Evolutionary conservation across 2,888 invertebrate species (phyloP), one percentile per base, ranked within the genome.

Genomic region (Pachymerium ferrugineum): DNA sequence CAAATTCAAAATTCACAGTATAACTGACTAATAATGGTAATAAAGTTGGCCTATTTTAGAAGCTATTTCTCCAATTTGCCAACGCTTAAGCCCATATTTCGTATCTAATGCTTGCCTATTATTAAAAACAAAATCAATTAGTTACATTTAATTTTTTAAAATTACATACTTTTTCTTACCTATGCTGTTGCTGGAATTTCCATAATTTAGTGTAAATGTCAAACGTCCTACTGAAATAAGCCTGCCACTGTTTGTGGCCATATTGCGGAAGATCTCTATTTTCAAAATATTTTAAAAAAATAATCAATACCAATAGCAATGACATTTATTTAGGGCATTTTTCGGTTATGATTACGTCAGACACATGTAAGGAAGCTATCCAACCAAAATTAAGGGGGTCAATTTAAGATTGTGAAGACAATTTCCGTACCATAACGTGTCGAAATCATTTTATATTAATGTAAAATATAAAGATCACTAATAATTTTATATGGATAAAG

Each of bases 31-130:
- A 85, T 97, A 97, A 85, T 97, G 97, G 84, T 97, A 97, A 85
- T 97, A 97, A 31, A 97, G 89, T 85, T 97, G 97, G 78, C 97
- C 97, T 82, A 97, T 97, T 86, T 97, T 97, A 73, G 96, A 97
- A 70, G 97, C 97, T 78, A 97, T 96, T 85, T 97, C 97, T 73
- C 97, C 97, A 79, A 97, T 97, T 85, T 97, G 97, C 97, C 97
- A 97, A 79, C 97, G 86, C 82, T 97, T 97, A 79, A 97, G 86
- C 33, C 94, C 95, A 84, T 97, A 97, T 84, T 95, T 94, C 77
- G 88, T 88, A 83, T 97, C 96, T 78, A 97, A 86, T 76, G 94
- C 87, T 83, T 89, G 86, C 79, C 88, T 88, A 82, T 25, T 83
- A 83, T 76, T 72, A 76, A 75, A 78, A 29, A 42, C 12, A 22